A percentile compares a stretch with the other conserved stretches of the same genome.
These are phyloP conservation scores for Neomonachus schauinslandi DNA, from an alignment of 2,113 vertebrate genomes.

Conservation along the genomic window DNA sequence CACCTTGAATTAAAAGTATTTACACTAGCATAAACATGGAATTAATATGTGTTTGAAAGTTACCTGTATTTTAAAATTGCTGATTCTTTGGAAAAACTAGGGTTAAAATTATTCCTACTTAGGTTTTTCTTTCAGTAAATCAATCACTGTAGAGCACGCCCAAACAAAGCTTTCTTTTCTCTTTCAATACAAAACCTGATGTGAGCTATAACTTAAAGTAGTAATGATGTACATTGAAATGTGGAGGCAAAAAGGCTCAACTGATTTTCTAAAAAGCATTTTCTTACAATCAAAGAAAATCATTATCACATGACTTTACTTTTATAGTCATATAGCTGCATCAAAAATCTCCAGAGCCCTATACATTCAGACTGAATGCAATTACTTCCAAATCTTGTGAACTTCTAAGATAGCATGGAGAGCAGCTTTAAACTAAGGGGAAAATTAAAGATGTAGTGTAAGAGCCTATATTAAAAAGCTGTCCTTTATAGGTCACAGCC, in stretches of 20 bases:
- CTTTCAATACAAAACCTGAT: neutral
- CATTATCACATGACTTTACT: neutral
- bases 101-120: neutral
- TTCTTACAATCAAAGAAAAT: slow-evolving; percentile 65
- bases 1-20: slow-evolving; percentile 40
- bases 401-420: neutral
- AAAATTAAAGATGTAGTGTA: neutral
- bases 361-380: neutral
- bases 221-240: slow-evolving; percentile 42
- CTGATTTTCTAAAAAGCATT: slow-evolving; percentile 60
- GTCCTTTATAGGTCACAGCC: neutral
- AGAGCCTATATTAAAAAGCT: neutral
- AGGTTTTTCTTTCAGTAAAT: slow-evolving; percentile 37
- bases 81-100: neutral
- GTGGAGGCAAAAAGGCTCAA: neutral
- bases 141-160: neutral
- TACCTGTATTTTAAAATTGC: neutral
- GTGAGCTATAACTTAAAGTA: neutral
- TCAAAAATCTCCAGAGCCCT: neutral
- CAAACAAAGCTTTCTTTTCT: slow-evolving; percentile 8
- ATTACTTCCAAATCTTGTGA: slow-evolving; percentile 21
- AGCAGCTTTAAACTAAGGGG: neutral
- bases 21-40: neutral
- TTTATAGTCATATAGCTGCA: neutral
- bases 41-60: neutral